These are phyloP conservation scores for Bergia puertoricense DNA, from an alignment of 92 coral and sea anemone species.

Conservation along the genomic window DNA sequence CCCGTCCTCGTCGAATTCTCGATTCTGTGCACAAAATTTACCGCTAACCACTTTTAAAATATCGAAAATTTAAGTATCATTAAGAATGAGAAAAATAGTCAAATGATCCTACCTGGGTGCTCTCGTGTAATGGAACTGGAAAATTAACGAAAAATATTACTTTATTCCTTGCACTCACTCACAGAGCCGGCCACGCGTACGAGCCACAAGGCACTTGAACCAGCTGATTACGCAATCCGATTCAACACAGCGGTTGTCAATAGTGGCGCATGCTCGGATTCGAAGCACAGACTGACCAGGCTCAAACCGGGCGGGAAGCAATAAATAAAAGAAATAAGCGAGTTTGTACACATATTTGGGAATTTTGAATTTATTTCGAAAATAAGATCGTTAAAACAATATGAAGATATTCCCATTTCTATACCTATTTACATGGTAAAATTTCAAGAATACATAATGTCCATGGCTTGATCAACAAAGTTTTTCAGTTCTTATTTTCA, in stretches of 20 bases:
- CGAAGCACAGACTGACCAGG: neutral
- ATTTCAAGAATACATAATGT: too few relatives aligned
- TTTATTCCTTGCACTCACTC: neutral
- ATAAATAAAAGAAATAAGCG: neutral
- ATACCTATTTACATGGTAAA: neutral
- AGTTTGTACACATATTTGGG: too few relatives aligned
- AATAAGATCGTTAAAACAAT: too few relatives aligned
- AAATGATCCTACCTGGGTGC: constrained; percentile 22
- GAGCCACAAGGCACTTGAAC: neutral
- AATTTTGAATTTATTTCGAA: too few relatives aligned
- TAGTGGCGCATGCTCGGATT: constrained; percentile 20
- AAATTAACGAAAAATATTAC: neutral
- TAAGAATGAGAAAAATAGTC: neutral
- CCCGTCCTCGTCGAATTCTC: neutral
- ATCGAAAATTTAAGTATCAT: neutral
- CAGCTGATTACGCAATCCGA: constrained; percentile 43
- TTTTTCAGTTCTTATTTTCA: too few relatives aligned
- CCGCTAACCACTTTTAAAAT: neutral
- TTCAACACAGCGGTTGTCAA: constrained; percentile 20
- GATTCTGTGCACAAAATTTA: neutral
- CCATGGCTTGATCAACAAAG: too few relatives aligned
- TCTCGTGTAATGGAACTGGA: neutral
- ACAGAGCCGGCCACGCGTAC: neutral
- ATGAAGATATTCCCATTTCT: too few relatives aligned
- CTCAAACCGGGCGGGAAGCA: neutral